These are phyloP conservation scores for Nomada fucata DNA, from an alignment of 2,888 invertebrate species.

Conservation along the genomic window DNA sequence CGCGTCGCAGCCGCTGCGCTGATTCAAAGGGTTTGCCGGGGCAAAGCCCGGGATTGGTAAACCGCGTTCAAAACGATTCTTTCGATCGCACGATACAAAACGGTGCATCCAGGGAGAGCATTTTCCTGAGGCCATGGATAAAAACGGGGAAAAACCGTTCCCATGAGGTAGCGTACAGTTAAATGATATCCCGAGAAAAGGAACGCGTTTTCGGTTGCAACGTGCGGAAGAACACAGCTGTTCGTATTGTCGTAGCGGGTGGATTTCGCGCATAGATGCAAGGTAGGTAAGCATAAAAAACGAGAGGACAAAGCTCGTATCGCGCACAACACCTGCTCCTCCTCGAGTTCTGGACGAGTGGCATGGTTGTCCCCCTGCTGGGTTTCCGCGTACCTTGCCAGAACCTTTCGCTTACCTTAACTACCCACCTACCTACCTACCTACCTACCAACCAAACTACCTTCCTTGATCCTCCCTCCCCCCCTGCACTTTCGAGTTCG, in stretches of 20 bases:
- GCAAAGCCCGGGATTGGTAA: conserved; percentile 7
- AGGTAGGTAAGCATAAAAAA: conserved; percentile 53
- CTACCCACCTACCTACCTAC: conserved; percentile 26
- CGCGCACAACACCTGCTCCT: conserved; percentile 66
- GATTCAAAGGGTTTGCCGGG: conserved; percentile 54
- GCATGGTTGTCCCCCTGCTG: conserved; percentile 46
- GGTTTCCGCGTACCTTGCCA: conserved; percentile 34
- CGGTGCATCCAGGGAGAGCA: not conserved
- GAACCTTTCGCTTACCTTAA: conserved; percentile 36
- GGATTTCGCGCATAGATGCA: conserved; percentile 55
- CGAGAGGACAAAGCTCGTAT: conserved; percentile 53
- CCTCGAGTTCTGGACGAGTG: conserved; percentile 36
- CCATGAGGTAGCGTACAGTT: not conserved
- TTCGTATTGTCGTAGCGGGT: conserved; percentile 43
- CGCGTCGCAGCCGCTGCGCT: conserved; percentile 11
- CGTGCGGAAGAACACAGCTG: conserved; percentile 23
- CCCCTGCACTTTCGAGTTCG: conserved; percentile 48
- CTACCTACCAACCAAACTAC: conserved; percentile 15
- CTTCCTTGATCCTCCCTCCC: not conserved
- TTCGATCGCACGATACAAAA: not conserved
- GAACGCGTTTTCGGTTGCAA: conserved; percentile 9
- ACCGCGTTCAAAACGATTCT: conserved; percentile 19
- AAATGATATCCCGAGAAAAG: not conserved
- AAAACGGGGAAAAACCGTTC: conserved; percentile 20
- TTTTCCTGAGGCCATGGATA: conserved; percentile 11